These are phyloP conservation scores for Steatocranus sp. DNA, from an alignment of 2,797 vertebrate genomes.

Conservation along the genomic window DNA sequence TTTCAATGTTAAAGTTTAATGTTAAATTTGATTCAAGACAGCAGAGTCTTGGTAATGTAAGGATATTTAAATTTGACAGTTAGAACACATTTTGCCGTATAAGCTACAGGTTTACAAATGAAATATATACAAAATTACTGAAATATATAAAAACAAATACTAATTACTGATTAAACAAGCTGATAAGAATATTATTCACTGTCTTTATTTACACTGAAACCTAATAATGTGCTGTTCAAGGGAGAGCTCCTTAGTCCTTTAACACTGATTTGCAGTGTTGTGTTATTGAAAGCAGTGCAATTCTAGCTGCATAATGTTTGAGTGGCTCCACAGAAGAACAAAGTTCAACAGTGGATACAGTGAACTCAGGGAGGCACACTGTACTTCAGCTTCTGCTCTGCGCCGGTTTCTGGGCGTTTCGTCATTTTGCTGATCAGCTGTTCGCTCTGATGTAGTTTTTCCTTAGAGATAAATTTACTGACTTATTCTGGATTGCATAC, in stretches of 20 bases:
- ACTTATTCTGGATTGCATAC: not conserved
- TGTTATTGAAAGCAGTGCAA: not conserved
- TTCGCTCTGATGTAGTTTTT: constrained; percentile 29
- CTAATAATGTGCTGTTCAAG: not conserved
- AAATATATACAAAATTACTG: not conserved
- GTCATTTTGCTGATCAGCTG: constrained; percentile 66
- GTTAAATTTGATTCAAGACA: not conserved
- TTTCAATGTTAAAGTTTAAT: not conserved
- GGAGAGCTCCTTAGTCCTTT: not conserved
- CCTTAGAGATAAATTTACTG: constrained; percentile 5
- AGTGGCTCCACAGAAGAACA: not conserved
- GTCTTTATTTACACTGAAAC: not conserved
- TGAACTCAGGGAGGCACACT: not conserved
- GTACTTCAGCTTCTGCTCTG: constrained; percentile 14
- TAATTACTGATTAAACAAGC: not conserved
- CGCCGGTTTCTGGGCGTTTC: constrained; percentile 56
- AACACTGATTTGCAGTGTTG: not conserved
- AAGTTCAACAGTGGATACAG: not conserved
- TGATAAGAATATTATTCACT: not conserved
- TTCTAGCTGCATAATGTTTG: not conserved
- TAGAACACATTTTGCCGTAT: not conserved
- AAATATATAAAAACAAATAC: fast-evolving
- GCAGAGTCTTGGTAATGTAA: not conserved
- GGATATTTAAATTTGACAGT: not conserved
- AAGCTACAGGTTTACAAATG: not conserved